Base-by-base conservation (phyloP, 2,113 vertebrate species). In the Clarias macrocephalus region DNA sequence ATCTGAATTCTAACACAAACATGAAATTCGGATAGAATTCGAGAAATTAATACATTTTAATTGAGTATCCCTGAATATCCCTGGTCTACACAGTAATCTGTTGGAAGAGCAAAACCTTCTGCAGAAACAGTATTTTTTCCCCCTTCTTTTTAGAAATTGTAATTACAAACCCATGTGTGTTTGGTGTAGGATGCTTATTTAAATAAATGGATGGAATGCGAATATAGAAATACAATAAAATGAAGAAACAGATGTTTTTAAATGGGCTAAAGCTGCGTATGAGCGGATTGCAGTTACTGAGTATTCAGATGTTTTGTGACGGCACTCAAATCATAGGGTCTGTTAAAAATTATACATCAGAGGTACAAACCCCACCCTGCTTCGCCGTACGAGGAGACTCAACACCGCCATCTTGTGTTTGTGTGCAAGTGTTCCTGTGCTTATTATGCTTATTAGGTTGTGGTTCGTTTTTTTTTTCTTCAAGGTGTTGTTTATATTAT, bases 351-450 rank as follows among this genome's bases (percentile, higher is more conserved):
- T 62, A 82, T 48, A 72, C 0, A 75, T 12, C 30, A 56, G 37
- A 52, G 11, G 11, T 30, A 15, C 66, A 65, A 82, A n/a, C 80
- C 42, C 57, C 86, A 56, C 86, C 86, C 80, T 75, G n/a, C 68
- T n/a, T 2, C 0, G 16, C 85, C 19, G 23, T 59, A 30, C 25
- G 0, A 85, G 18, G 5, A 1, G 57, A 37, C 42, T 75, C 57
- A 83, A 83, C 37, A 37, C 33, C 7, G 86, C 86, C 86, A 82
- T 48, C 86, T 83, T 60, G 85, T 70, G 65, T 70, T 73, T 52
- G 23, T n/a, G 21, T 75, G 82, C 75, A 85, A 84, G 1, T 73
- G 84, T 72, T 80, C 88, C 65, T 82, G 75, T 75, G 16, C 42
- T 81, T 2, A 0, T 11, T n/a, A 23, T 54, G 23, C 15, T 19